Base-by-base conservation (phyloP, 2,888 invertebrate species). In the Orchesellides sinensis region DNA sequence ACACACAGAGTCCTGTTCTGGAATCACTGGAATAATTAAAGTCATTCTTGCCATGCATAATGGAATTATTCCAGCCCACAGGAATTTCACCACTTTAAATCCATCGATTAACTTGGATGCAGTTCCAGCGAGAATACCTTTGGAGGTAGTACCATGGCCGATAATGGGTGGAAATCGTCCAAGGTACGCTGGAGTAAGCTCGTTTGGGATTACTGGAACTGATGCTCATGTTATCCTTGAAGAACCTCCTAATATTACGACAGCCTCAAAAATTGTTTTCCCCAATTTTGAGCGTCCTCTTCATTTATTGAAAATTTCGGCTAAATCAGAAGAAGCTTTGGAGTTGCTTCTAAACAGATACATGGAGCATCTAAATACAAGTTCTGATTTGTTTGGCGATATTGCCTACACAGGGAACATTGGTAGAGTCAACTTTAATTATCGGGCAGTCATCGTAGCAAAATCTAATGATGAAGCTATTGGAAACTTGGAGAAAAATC, bases 1-100 rank as follows among this genome's bases (percentile, higher is more conserved):
- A 0, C 85, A 85, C 56, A 83, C 84, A 0, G 85, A 85, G 35
- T 75, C 79, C 0, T 74, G 79, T 23, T 83, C 85, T 0, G 85
- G 85, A 63, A 81, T 85, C 10, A 49, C 66, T 5, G 45, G 47
- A 21, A 25, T 66, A 4, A 66, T 66, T 14, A 66, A 66, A 12
- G 66, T 66, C 2, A 6, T 66, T 6, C 6, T 66, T 25, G 23
- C 66, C 6, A 66, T 66, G 66, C 23, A 8, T 0, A 6, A 47
- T 6, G 25, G 47, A 17, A 47, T 12, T 2, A 47, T 66, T 8
- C 66, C 66, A n/a, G 47, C 66, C 1, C 66, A 66, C 17, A 23
- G 45, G 5, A 66, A 66, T 19, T 66, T 66, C 25, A 27, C 45
- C n/a, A 47, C 12, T 8, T 10, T 66, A 0, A 66, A 66, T 19